These are phyloP conservation scores for Odontocolon sp. DNA, from an alignment of 2,888 invertebrate genomes.

Conservation along the genomic window DNA sequence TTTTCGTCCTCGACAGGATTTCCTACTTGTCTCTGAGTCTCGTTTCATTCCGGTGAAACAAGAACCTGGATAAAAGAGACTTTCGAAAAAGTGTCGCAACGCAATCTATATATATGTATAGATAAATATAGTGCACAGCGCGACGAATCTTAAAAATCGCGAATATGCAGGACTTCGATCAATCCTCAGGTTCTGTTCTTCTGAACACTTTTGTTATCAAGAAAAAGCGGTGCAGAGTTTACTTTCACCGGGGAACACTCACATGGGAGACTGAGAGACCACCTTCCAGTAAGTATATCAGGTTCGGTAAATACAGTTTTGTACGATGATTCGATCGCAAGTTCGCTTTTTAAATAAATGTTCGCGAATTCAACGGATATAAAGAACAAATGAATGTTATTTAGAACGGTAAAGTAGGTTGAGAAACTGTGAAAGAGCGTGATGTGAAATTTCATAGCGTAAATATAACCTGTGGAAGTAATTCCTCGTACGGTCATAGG, in stretches of 20 bases:
- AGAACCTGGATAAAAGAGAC: neutral
- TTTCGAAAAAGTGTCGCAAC: neutral
- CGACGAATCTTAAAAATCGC: slow-evolving; percentile 6
- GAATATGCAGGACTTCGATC: slow-evolving; percentile 71
- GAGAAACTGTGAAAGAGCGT: neutral
- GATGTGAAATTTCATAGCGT: neutral
- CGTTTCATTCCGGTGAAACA: slow-evolving; percentile 15
- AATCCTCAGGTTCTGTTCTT: slow-evolving; percentile 75
- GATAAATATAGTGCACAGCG: neutral
- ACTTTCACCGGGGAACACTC: slow-evolving; percentile 84
- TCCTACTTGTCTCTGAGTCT: slow-evolving; percentile 4
- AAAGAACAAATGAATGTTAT: neutral
- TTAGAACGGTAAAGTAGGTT: neutral
- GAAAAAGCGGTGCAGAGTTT: slow-evolving; percentile 85
- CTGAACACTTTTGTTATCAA: slow-evolving; percentile 84
- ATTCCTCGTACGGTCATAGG: neutral
- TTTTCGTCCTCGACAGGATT: slow-evolving; percentile 31
- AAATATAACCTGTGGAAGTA: neutral
- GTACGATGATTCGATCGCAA: neutral
- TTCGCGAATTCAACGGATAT: neutral
- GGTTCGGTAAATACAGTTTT: slow-evolving; percentile 81
- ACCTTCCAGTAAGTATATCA: slow-evolving; percentile 83
- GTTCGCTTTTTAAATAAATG: neutral
- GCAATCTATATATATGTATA: neutral
- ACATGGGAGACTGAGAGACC: slow-evolving; percentile 85